Evolutionary conservation across 2,113 vertebrate species (phyloP), one percentile per base, ranked within the genome.

Genomic region (Lasiurus borealis): DNA sequence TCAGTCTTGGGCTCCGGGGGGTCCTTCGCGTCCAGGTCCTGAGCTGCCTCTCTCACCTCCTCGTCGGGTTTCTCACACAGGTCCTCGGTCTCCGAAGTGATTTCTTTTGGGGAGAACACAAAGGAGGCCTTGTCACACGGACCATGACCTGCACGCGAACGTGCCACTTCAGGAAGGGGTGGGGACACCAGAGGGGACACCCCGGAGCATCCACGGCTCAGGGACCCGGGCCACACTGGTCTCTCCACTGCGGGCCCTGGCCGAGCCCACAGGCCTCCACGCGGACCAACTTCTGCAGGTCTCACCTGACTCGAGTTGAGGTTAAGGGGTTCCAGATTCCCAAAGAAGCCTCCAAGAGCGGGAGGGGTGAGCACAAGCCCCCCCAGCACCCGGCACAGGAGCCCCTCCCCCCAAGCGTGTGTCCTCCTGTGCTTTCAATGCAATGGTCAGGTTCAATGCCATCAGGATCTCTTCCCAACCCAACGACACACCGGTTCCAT

Each of bases 21-120:
- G 68, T 82, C 93, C n/a, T 95, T 97, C 4, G 52, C 82, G 0
- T 97, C 96, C 4, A 94, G 46, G 1, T 97, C 98, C 5, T 75
- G 97, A 40, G 95, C 11, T 4, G 96, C 95, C 29, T 98, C 99
- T 95, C 96, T 99, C 75, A 98, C 98, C 86, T 99, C 99, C 12
- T 99, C 99, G 1, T 99, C 99, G 1, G 99, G 99, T 94, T 99
- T 99, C 69, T 99, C 99, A 94, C 99, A 99, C 87, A 99, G 98
- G 25, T 99, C 98, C 90, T 99, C 99, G 0, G 99, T 99, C 98
- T 99, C 99, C 31, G 99, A 99, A 27, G 99, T 99, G 95, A 99
- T 99, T 98, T 99, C 99, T 99, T 97, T 75, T 4, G 89, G 94
- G 84, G 86, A 87, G 73, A 68, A 29, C 92, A 88, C 5, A 73